These are phyloP conservation scores for Hexactinellida sp. DNA, from an alignment of 37 sponge, comb jelly and placozoan species.

Conservation along the genomic window DNA sequence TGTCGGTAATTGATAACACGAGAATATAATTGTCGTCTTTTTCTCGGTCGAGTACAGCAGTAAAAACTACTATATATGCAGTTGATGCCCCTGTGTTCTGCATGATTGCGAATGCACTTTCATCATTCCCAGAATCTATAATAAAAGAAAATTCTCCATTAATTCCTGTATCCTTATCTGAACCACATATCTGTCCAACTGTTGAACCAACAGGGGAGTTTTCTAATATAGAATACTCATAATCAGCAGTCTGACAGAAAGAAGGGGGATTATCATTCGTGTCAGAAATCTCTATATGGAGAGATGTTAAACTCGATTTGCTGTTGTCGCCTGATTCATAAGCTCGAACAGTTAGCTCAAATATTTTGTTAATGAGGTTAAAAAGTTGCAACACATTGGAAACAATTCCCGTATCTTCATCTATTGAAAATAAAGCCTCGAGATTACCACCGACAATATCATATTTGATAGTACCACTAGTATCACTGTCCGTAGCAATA, in stretches of 20 bases:
- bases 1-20: background rate
- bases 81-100: background rate
- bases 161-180: background rate
- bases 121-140: background rate
- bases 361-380: background rate
- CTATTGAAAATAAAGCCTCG: constrained; percentile 15
- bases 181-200: background rate
- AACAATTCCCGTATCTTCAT: constrained; percentile 6
- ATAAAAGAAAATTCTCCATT: background rate
- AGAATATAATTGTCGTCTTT: background rate
- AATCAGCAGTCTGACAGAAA: background rate
- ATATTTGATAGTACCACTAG: background rate
- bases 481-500: constrained; percentile 15
- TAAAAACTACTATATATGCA: background rate
- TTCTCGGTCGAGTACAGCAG: background rate
- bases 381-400: background rate
- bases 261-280: constrained; percentile 18
- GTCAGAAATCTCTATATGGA: constrained; percentile 11
- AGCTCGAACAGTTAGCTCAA: constrained; percentile 9
- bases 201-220: background rate
- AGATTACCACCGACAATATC: constrained; percentile 7
- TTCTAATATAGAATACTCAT: background rate
- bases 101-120: background rate
- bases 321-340: background rate
- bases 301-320: background rate